These are phyloP conservation scores for Scolopax mira DNA, from an alignment of 2,113 vertebrate species.

Conservation along the genomic window DNA sequence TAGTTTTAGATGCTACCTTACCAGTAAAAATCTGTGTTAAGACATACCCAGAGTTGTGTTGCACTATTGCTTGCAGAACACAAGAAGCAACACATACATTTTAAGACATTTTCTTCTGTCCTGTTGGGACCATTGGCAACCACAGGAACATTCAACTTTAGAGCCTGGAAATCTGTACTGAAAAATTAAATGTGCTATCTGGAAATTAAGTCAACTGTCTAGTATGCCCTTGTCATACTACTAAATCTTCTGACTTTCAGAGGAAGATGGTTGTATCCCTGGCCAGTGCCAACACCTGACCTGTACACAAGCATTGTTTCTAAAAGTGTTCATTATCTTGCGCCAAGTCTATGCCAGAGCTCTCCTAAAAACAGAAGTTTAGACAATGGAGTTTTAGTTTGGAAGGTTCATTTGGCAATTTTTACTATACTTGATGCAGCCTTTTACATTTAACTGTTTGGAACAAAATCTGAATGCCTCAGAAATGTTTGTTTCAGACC, in stretches of 20 bases:
- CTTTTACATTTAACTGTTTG: not conserved
- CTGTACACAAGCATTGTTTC: not conserved
- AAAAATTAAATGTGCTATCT: not conserved
- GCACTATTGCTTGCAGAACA: not conserved
- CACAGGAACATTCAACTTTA: not conserved
- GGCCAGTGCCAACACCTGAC: not conserved
- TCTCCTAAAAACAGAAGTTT: not conserved
- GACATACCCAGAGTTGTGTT: not conserved
- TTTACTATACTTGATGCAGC: not conserved
- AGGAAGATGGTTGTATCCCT: not conserved
- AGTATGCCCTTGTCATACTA: not conserved
- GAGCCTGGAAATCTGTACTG: not conserved
- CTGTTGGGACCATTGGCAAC: not conserved
- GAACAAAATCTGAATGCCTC: not conserved
- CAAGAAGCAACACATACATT: not conserved
- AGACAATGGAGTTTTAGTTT: not conserved
- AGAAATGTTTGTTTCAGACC: not conserved
- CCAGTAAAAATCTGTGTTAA: not conserved
- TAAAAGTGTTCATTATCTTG: not conserved
- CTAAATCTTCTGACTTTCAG: not conserved
- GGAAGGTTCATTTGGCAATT: not conserved
- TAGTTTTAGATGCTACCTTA: not conserved
- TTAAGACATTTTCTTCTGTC: not conserved
- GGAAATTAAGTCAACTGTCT: not conserved
- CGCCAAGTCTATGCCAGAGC: not conserved